Evolutionary conservation across 1,140 invertebrate species (phyloP).

Genomic region (Camponotus vicinus): DNA sequence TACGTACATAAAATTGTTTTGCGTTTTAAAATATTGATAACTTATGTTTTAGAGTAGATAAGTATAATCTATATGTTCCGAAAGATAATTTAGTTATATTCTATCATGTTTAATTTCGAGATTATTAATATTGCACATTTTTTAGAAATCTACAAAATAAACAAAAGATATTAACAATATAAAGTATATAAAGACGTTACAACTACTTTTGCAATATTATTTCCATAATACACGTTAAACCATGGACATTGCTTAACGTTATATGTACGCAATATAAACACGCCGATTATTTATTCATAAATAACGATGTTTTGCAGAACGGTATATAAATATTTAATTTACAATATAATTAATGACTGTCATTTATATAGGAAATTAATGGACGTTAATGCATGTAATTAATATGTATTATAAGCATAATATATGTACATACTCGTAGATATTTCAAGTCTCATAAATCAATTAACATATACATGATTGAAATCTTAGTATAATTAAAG

Average conservation of each 20-base stretch:
- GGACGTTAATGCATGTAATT: constrained; percentile 25
- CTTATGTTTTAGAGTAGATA: not conserved
- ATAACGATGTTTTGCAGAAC: constrained; percentile 9
- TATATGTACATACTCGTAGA: no score
- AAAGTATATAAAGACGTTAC: not conserved
- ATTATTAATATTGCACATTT: not conserved
- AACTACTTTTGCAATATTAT: not conserved
- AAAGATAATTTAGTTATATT: not conserved
- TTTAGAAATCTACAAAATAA: not conserved
- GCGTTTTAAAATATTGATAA: not conserved
- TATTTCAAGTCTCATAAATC: not conserved
- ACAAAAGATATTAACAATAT: not conserved
- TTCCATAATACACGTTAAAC: not conserved
- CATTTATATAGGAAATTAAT: constrained; percentile 33
- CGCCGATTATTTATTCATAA: constrained; percentile 9
- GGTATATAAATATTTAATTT: constrained; percentile 22
- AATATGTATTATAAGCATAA: constrained; percentile 7
- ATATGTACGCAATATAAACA: not conserved
- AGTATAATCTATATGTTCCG: not conserved
- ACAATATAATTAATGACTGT: constrained; percentile 29
- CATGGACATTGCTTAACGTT: not conserved
- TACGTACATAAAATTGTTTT: not conserved
- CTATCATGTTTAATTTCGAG: not conserved
- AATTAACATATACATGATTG: not conserved
- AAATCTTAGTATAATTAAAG: not conserved